These are phyloP conservation scores for Zosterops lateralis DNA, from an alignment of 2,113 vertebrate genomes.

Conservation along the genomic window DNA sequence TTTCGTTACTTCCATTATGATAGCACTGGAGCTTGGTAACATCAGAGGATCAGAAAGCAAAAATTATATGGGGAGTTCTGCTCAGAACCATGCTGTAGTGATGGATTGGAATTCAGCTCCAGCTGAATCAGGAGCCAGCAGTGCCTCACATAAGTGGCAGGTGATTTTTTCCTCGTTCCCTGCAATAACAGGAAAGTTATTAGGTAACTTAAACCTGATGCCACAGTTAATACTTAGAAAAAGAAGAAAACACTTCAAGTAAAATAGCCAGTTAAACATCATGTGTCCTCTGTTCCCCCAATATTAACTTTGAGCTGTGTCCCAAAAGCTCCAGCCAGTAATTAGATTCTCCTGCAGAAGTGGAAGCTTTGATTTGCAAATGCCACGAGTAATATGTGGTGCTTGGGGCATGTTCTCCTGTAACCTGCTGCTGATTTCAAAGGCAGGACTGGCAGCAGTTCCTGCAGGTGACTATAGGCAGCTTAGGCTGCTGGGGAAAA, in stretches of 20 bases:
- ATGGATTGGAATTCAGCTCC: not conserved
- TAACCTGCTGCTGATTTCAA: conserved; percentile 15
- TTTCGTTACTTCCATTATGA: not conserved
- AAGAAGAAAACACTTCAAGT: not conserved
- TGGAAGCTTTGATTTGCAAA: not conserved
- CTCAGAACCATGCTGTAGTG: not conserved
- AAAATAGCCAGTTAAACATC: not conserved
- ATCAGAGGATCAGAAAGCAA: not conserved
- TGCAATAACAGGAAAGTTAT: not conserved
- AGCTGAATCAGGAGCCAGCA: not conserved
- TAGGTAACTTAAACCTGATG: not conserved
- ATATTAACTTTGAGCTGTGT: not conserved
- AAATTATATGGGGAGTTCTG: not conserved
- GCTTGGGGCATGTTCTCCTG: not conserved
- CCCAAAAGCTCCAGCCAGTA: conserved; percentile 16
- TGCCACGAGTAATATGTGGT: not conserved
- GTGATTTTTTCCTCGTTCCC: not conserved
- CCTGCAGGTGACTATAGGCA: not conserved
- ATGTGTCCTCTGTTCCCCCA: not conserved
- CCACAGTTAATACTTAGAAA: not conserved
- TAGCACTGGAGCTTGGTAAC: not conserved
- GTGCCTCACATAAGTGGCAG: not conserved
- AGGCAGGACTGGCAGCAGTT: not conserved
- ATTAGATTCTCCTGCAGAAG: not conserved
- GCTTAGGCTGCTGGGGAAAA: not conserved